Evolutionary conservation across 2,113 vertebrate species (phyloP), one percentile per base, ranked within the genome.

Genomic region (Perca fluviatilis): DNA sequence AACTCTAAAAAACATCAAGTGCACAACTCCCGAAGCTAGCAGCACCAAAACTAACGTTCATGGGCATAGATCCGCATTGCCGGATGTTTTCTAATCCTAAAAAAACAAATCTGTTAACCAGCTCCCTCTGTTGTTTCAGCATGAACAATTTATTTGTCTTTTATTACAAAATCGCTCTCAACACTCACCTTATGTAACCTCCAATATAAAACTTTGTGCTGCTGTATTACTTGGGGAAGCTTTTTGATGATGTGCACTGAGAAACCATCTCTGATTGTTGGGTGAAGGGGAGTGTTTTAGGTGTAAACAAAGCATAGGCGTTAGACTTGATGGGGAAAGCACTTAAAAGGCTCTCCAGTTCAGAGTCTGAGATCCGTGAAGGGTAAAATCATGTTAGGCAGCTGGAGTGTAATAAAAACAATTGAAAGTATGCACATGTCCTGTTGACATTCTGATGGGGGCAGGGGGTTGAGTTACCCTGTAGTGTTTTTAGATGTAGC

Each of bases 351-450:
- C 68, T 87, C 69, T 82, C 14, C 65, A 67, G 23, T 74, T 86
- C 76, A 74, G 69, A 73, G 69, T 68, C 78, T 78, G 70, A 79
- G 82, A 90, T 76, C 84, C 68, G 56, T 93, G 92, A 92, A 93
- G 91, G 88, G 80, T 80, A 92, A 87, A 90, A 76, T 83, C 71
- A 75, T 63, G 79, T 80, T 69, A 60, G 84, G 74, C 74, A 87
- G 85, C 64, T 80, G 57, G 72, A 82, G 90, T 87, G 89, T 79
- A 79, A 88, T 88, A 85, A 84, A 89, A 86, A 88, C 83, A 90
- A 77, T 79, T 83, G 84, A 86, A 84, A 79, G 80, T 88, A 69
- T 85, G 68, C 51, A 53, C 67, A 62, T 62, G 58, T 78, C 71
- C 73, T 78, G 40, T 84, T 84, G 85, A 85, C 88, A 80, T 75